Evolutionary conservation across 2,797 vertebrate genomes (phyloP), one percentile per base, ranked within the genome.

Genomic region (Anomalospiza imberbis): DNA sequence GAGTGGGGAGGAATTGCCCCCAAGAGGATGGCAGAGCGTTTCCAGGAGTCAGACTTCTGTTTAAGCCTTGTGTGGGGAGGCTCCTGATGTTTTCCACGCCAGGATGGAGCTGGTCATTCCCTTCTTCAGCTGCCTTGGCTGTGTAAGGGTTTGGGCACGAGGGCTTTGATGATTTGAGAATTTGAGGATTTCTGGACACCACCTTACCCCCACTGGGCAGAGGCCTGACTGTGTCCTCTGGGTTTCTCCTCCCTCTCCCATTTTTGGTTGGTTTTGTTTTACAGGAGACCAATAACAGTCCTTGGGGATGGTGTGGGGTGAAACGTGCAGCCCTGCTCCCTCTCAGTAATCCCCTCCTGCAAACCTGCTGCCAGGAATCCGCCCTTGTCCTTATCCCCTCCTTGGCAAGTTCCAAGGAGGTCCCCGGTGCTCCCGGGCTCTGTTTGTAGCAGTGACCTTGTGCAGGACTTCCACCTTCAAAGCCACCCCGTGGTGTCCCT

Each of bases 151-250:
- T 68, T 29, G 55, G 15, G 40, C 20, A 5, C 0, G 4, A 53
- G 38, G 66, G 47, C 6, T 53, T 40, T 61, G 72, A 28, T 45
- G 47, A 40, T 53, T 54, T 47, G 45, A 42, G 53, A 29, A 50
- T 42, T 13, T 29, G 72, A 54, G 44, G 28, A 7, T 89, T 67
- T 81, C 50, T 18, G 24, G 53, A 8, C 2, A 1, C 34, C 25
- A 4, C 1, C 0, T 29, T 44, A 15, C 50, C 18, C 29, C 20
- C 1, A 0, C 34, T 32, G 45, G 4, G 48, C 66, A 28, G 21
- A 55, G 54, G 2, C 54, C 87, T 45, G 47, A 1, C 72, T 40
- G 36, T 6, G 9, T n/a, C 34, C 17, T 45, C 60, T 31, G 76
- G 8, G 1, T 20, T 89, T 38, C 47, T 74, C 40, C 58, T 77